Conservation (phyloP, 2,113 vertebrate species). For the Aegithalos caudatus region DNA sequence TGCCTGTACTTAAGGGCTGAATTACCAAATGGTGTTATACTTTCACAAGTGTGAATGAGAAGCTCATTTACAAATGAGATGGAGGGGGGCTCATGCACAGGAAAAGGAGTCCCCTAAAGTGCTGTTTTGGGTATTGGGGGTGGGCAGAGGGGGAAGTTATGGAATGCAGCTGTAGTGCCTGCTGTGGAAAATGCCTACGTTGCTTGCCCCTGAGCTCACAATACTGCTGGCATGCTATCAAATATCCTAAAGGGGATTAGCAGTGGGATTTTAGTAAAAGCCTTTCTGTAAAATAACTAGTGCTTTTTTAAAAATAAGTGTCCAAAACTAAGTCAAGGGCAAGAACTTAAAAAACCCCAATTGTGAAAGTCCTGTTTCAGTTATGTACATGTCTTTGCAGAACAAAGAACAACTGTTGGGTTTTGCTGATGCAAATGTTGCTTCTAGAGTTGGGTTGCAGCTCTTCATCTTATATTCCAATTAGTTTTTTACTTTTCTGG, state of each 20-base stretch:
- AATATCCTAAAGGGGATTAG: conserved; percentile 10
- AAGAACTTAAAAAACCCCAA: not conserved
- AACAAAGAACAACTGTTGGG: not conserved
- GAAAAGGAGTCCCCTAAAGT: not conserved
- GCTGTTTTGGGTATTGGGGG: not conserved
- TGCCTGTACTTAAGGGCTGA: not conserved
- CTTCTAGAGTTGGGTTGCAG: not conserved
- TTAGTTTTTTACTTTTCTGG: not conserved
- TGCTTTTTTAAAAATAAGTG: not conserved
- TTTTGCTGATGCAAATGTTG: not conserved
- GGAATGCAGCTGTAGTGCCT: not conserved
- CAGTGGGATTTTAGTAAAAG: not conserved
- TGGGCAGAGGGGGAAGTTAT: not conserved
- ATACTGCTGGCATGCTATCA: conserved; percentile 40
- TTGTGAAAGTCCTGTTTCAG: not conserved
- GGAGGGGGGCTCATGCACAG: not conserved
- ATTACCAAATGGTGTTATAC: not conserved
- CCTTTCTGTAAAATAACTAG: not conserved
- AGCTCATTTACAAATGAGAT: not conserved
- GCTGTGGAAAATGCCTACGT: not conserved
- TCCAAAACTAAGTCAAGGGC: not conserved
- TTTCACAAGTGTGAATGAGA: not conserved
- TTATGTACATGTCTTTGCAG: not conserved
- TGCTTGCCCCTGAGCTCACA: conserved; percentile 19
- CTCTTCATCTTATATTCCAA: not conserved